Base-by-base conservation (phyloP, 2,797 vertebrate species). In the Coracias cyanogaster region DNA sequence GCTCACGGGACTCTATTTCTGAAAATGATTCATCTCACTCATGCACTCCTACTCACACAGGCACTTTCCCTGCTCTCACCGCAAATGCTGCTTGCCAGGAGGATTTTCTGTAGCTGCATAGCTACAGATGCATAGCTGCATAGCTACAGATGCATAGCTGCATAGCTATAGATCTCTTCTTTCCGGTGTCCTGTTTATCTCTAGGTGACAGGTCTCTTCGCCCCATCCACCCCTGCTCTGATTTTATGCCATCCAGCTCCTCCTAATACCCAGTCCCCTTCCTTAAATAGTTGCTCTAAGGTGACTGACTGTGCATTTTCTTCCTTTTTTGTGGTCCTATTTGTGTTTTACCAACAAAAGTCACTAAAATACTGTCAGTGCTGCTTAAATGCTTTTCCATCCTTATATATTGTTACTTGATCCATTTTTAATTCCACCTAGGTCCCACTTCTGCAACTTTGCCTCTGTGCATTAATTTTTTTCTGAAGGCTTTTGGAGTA, bases 201-300 rank as follows among this genome's bases (percentile, higher is more conserved):
- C 83, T 8, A 9, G 54, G 41, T 93, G 81, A 67, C 92, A 94
- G 87, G 52, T 55, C 48, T 84, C 60, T 73, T 49, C 3, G 0
- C 49, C 74, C 84, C 31, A 18, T 57, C 37, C 80, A 82, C 57
- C 57, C 45, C 29, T 92, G 67, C 74, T 72, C 41, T 65, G 64
- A 33, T 90, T 64, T 92, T 90, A 24, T 57, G 31, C 37, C 45
- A 79, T 89, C 60, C 28, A 81, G 31, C 15, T 86, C 70, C 81
- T 93, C 48, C 41, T 62, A 90, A 78, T 57, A 90, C 37, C 54
- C 64, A 60, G 37, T 78, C 20, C 18, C 24, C 62, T 71, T 93
- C 78, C 70, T 91, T 82, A 93, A 95, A 70, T n/a, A 80, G 70
- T 79, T 89, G 41, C 45, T 91, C 67, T 70, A 83, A 94, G 82